Conservation (phyloP, 1,140 invertebrate species). For the Neodiprion lecontei region DNA sequence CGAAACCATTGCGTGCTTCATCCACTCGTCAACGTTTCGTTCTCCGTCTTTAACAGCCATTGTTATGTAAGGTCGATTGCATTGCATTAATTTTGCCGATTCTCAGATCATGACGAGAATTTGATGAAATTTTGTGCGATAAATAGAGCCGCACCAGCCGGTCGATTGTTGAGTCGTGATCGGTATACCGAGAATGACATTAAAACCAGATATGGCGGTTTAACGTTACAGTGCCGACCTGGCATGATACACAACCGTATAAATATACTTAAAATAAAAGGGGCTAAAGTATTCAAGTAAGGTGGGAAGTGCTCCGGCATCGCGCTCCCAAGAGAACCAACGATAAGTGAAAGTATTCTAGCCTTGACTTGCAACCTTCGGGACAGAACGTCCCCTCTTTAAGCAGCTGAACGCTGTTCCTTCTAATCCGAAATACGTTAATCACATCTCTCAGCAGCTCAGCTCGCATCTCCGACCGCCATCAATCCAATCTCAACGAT, state of each 20-base stretch:
- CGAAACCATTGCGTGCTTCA: too few species aligned
- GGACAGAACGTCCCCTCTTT: conserved; percentile 14
- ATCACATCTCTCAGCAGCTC: neutral
- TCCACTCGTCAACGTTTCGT: too few species aligned
- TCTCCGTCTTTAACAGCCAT: too few species aligned
- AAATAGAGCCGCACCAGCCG: too few species aligned
- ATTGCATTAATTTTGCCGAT: too few species aligned
- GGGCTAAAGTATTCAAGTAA: conserved; percentile 13
- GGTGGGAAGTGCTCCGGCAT: conserved; percentile 54
- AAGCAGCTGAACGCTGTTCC: neutral
- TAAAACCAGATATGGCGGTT: too few species aligned
- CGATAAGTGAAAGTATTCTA: conserved; percentile 52
- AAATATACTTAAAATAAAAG: neutral
- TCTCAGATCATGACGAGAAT: too few species aligned
- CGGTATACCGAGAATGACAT: too few species aligned
- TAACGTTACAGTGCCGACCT: too few species aligned
- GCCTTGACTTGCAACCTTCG: conserved; percentile 62
- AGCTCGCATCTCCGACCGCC: neutral
- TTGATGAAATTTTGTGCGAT: too few species aligned
- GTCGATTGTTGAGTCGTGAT: too few species aligned
- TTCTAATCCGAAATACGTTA: neutral
- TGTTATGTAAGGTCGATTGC: too few species aligned
- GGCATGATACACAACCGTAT: neutral
- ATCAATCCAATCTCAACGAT: neutral
- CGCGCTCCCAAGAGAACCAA: conserved; percentile 51